Evolutionary conservation across 2,797 vertebrate species (phyloP).

Genomic region (Vipera ursinii): DNA sequence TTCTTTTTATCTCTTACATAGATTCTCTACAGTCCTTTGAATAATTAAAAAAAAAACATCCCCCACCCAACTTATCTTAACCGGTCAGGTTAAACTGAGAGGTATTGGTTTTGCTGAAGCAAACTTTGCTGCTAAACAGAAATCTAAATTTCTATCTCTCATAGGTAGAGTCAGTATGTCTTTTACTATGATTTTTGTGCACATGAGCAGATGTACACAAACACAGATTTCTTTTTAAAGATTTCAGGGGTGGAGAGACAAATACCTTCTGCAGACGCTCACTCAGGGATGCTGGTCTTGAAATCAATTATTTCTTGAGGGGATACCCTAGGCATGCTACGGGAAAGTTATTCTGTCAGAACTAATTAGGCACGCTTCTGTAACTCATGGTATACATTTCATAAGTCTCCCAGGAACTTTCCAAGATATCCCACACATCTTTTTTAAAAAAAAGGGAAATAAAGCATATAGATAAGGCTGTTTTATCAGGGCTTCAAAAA

Average conservation of each 20-base stretch:
- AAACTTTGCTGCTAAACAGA: not conserved
- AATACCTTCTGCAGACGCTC: slow-evolving; percentile 50
- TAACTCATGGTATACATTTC: slow-evolving; percentile 45
- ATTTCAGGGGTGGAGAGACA: slow-evolving; percentile 34
- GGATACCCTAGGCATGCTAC: slow-evolving; percentile 57
- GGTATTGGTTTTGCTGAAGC: not conserved
- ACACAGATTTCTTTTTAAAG: not conserved
- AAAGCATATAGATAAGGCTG: slow-evolving; percentile 19
- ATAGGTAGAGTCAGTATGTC: not conserved
- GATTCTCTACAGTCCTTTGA: not conserved
- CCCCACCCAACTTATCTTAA: not conserved
- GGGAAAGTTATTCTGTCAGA: slow-evolving; percentile 58
- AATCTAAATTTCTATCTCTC: not conserved
- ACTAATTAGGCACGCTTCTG: slow-evolving; percentile 54
- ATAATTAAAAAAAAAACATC: not conserved
- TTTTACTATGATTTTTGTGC: not conserved
- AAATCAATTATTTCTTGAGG: slow-evolving; percentile 62
- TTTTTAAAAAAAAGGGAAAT: slow-evolving; percentile 34
- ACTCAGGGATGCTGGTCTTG: slow-evolving; percentile 51
- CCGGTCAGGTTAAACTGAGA: not conserved
- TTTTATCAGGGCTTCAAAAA: not conserved
- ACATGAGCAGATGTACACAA: not conserved
- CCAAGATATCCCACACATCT: slow-evolving; percentile 41
- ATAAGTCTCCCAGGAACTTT: slow-evolving; percentile 48
- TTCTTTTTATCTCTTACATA: not conserved